A percentile compares a stretch with the other conserved stretches of the same genome.
These are phyloP conservation scores for Maconellicoccus hirsutus DNA, from an alignment of 1,140 invertebrate genomes.

Conservation along the genomic window DNA sequence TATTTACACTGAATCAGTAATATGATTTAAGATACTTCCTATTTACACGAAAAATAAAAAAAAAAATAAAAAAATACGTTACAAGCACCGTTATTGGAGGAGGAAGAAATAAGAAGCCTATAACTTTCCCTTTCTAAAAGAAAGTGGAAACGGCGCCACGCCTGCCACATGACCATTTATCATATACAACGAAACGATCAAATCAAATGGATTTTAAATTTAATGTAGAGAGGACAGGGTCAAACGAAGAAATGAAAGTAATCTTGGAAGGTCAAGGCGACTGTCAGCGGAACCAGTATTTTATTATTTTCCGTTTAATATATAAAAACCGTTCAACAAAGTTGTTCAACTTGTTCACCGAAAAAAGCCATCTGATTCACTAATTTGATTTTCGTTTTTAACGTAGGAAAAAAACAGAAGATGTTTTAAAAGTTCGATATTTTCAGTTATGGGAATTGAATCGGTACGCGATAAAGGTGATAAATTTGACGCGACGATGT, in stretches of 20 bases:
- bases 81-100: constrained; percentile 9
- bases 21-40: background rate
- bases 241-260: constrained; percentile 15
- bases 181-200: constrained; percentile 16
- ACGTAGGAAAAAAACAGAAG: no score
- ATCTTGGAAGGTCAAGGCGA: constrained; percentile 16
- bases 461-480: no score
- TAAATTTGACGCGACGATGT: no score
- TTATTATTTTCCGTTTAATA: background rate
- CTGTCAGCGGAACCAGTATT: constrained; percentile 1
- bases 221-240: constrained; percentile 17
- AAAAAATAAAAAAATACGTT: constrained; percentile 2
- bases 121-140: constrained; percentile 11
- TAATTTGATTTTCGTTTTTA: background rate
- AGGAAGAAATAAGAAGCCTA: constrained; percentile 12
- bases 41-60: no score
- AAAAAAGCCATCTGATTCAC: background rate
- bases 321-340: background rate
- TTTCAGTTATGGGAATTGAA: no score
- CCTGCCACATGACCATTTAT: constrained; percentile 15
- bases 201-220: constrained; percentile 10
- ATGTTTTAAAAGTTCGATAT: no score
- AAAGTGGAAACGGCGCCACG: constrained; percentile 18
- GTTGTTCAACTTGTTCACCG: constrained; percentile 1
- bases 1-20: background rate